These are phyloP conservation scores for Aphis craccivora DNA, from an alignment of 1,140 invertebrate genomes.

Conservation along the genomic window DNA sequence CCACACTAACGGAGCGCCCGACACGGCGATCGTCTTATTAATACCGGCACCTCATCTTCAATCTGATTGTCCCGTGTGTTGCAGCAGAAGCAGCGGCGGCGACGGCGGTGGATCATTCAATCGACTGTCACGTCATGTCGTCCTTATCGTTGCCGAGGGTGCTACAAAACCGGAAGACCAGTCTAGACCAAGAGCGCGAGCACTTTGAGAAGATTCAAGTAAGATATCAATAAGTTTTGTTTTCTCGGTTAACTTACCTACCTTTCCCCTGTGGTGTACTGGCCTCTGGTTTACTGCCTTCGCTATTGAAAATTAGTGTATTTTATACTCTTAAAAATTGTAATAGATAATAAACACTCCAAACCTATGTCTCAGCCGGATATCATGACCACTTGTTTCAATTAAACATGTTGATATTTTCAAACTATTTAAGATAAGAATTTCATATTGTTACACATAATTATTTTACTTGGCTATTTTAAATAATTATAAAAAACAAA, in stretches of 20 bases:
- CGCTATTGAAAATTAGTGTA: neutral
- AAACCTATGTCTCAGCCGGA: neutral
- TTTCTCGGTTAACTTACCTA: neutral
- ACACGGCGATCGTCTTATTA: neutral
- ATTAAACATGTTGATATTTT: neutral
- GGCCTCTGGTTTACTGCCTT: neutral
- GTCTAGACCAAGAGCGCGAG: constrained; percentile 76
- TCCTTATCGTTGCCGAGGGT: constrained; percentile 77
- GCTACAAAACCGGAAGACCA: constrained; percentile 75
- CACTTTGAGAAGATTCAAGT: constrained; percentile 82
- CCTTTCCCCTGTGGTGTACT: neutral
- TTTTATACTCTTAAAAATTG: neutral
- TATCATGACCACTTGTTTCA: neutral
- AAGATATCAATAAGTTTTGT: constrained; percentile 50
- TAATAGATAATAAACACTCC: neutral
- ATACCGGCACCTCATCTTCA: neutral
- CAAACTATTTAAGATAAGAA: neutral
- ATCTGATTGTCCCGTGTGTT: neutral
- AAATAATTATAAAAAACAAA: neutral
- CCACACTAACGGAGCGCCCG: neutral
- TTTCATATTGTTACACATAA: neutral
- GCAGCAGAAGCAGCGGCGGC: neutral
- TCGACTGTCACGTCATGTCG: constrained; percentile 68
- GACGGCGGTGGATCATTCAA: neutral
- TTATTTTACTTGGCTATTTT: neutral